Base-by-base conservation (phyloP, 2,888 invertebrate species). In the Eugnorisma glareosa region DNA sequence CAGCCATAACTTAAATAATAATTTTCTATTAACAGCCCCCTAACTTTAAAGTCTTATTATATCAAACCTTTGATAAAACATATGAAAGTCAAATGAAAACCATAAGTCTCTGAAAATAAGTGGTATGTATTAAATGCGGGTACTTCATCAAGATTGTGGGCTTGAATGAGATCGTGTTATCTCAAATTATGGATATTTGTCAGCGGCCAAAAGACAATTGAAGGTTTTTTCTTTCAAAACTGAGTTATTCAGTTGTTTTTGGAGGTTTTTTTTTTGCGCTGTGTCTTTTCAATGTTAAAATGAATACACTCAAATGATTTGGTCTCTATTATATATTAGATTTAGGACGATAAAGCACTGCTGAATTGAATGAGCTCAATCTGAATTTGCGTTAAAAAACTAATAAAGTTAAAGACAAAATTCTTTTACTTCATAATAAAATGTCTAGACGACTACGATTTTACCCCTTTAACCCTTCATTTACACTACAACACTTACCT, bases 101-200 rank as follows among this genome's bases (percentile, higher is more conserved):
- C 45, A 59, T 73, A 70, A 73, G n/a, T 86, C 77, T 66, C 15
- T 63, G 45, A 77, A 75, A 75, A 71, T 79, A 85, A 85, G 68
- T 66, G 71, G 48, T 51, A 59, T 57, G 67, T 67, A 66, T 79
- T 76, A 69, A 73, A 75, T 75, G 61, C 15, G 63, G 57, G 82
- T 67, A 37, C 72, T 79, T 76, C 61, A 69, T 80, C 72, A 81
- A 67, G 69, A 77, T 76, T 69, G 48, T 73, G 48, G 59, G 69
- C 40, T 57, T 43, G 61, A 79, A 79, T 75, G 68, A 79, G 76
- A 85, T 81, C 68, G 51, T 67, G 67, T 67, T 70, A 82, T 75
- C 66, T 74, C 51, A 85, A 85, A 78, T 78, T 72, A 67, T 76
- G 37, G 73, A 64, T 67, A 76, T 82, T 83, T 82, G 68, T 82